A percentile compares a stretch with the other conserved stretches of the same genome.
Evolutionary conservation across 2,113 vertebrate genomes (phyloP).

Genomic region (Spilogale gracilis): DNA sequence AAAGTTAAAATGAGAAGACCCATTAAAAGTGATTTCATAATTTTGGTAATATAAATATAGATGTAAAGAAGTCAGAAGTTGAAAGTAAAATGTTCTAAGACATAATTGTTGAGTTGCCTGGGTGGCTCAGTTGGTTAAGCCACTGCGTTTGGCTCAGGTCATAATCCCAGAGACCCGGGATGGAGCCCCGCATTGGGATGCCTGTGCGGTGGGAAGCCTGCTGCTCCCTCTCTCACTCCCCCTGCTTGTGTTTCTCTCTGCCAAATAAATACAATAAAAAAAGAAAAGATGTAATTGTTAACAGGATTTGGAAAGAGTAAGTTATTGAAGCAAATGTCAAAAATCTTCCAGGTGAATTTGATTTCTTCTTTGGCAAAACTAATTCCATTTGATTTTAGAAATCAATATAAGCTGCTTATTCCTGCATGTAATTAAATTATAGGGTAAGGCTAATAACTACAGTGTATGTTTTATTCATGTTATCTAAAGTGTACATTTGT

Average conservation of each 20-base stretch:
- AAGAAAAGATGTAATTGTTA: background rate
- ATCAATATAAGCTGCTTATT: background rate
- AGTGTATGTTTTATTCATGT: background rate
- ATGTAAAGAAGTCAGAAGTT: constrained; percentile 2
- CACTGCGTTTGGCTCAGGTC: too few species aligned
- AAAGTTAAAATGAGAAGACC: background rate
- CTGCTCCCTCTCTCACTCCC: too few species aligned
- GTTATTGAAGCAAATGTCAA: background rate
- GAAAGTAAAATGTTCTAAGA: background rate
- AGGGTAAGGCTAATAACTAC: background rate
- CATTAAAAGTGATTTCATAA: background rate
- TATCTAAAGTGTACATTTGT: background rate
- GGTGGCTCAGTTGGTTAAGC: too few species aligned
- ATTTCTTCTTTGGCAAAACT: constrained; percentile 43
- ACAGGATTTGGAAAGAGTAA: background rate
- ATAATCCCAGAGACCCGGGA: too few species aligned
- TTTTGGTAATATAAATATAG: constrained; percentile 22
- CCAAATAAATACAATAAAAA: too few species aligned
- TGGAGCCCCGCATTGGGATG: too few species aligned
- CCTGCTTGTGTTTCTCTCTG: too few species aligned
- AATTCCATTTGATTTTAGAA: constrained; percentile 52
- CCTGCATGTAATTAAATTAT: background rate
- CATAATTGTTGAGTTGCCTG: background rate
- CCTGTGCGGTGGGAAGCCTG: too few species aligned
- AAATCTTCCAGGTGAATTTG: background rate